A percentile compares a stretch with the other conserved stretches of the same genome.
Evolutionary conservation across 1,140 invertebrate species (phyloP).

Genomic region (Bradysia coprophila): DNA sequence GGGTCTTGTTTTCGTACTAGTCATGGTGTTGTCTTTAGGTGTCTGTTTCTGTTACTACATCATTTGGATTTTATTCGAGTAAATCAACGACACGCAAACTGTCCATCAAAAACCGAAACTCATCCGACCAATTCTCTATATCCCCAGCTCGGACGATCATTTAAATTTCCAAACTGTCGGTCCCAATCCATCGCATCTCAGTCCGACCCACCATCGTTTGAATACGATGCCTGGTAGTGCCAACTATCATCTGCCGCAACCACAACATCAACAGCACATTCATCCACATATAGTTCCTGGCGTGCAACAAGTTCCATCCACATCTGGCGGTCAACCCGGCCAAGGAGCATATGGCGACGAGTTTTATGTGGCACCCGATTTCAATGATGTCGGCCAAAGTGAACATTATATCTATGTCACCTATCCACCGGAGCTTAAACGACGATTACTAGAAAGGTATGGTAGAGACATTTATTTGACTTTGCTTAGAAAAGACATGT

Average conservation of each 20-base stretch:
- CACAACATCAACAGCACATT: slow-evolving; percentile 1
- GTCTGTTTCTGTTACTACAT: slow-evolving; percentile 77
- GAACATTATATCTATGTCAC: slow-evolving; percentile 71
- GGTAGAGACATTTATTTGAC: slow-evolving; percentile 1
- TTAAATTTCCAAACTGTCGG: neutral
- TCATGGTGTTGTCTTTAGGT: slow-evolving; percentile 56
- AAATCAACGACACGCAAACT: slow-evolving; percentile 28
- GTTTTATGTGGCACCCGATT: slow-evolving; percentile 23
- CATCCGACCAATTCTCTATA: no score
- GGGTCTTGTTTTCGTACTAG: slow-evolving; percentile 51
- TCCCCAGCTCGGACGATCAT: slow-evolving; percentile 1
- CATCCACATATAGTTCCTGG: neutral
- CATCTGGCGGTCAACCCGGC: neutral
- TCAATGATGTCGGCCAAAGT: slow-evolving; percentile 26
- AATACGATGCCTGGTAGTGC: slow-evolving; percentile 8
- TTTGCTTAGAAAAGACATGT: neutral
- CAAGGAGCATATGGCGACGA: slow-evolving; percentile 25
- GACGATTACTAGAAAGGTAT: slow-evolving; percentile 46
- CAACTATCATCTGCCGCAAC: neutral
- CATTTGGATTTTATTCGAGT: slow-evolving; percentile 80
- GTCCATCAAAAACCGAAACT: no score
- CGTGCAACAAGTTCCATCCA: no score
- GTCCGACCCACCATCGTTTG: slow-evolving; percentile 3
- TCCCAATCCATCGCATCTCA: neutral
- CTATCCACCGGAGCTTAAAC: slow-evolving; percentile 65